Conservation (phyloP, 2,797 vertebrate genomes). For the Parambassis ranga region DNA sequence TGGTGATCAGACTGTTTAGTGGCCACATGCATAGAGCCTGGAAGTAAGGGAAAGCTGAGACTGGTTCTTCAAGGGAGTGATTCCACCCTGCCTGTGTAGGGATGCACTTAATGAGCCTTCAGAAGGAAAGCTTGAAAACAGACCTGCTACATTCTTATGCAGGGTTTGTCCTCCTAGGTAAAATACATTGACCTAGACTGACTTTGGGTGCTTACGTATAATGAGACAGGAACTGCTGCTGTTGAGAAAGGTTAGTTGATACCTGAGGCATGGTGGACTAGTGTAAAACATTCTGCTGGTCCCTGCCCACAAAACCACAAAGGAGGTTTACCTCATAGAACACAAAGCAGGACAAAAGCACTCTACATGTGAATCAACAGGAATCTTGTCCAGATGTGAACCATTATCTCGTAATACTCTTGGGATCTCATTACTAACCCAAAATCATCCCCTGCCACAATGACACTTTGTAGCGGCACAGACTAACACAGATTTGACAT, state of each 20-base stretch:
- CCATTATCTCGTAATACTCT: background rate
- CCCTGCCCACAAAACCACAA: background rate
- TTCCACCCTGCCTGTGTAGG: background rate
- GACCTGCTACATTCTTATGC: conserved; percentile 17
- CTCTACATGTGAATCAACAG: conserved; percentile 27
- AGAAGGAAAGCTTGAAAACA: background rate
- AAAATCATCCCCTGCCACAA: background rate
- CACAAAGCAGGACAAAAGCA: background rate
- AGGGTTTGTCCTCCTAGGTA: conserved; percentile 5
- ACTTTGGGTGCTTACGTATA: background rate
- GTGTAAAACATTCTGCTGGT: background rate
- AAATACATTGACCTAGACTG: conserved; percentile 5
- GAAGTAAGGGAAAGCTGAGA: background rate
- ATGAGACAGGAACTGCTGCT: background rate
- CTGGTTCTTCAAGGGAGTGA: background rate
- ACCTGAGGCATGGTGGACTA: background rate
- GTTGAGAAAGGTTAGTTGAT: background rate
- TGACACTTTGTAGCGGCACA: background rate
- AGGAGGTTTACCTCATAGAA: background rate
- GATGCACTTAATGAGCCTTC: conserved; percentile 19
- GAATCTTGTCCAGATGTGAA: background rate
- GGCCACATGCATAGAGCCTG: background rate
- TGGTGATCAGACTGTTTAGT: conserved; percentile 21
- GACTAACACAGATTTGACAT: background rate
- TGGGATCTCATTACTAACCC: conserved; percentile 21